These are phyloP conservation scores for Thera obeliscata DNA, from an alignment of 2,888 invertebrate genomes.

Conservation along the genomic window DNA sequence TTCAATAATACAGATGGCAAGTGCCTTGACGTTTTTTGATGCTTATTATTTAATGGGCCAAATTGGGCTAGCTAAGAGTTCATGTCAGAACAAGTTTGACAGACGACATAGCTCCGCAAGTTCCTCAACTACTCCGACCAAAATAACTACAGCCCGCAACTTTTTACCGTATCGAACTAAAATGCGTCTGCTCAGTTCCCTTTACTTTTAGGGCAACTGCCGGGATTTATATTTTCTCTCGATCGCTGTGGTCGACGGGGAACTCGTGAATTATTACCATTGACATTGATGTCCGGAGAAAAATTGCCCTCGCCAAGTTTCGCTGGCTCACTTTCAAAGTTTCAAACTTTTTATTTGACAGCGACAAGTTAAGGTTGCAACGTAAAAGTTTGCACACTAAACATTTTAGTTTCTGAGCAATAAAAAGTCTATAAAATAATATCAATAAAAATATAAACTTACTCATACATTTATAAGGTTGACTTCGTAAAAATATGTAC, in stretches of 20 bases:
- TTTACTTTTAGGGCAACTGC: slow-evolving; percentile 27
- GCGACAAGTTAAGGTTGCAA: slow-evolving; percentile 36
- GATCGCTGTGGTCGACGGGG: slow-evolving; percentile 38
- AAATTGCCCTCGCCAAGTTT: slow-evolving; percentile 67
- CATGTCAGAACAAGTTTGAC: background rate
- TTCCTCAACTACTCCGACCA: background rate
- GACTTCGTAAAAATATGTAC: slow-evolving; percentile 30
- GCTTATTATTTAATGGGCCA: background rate
- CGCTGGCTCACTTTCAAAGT: slow-evolving; percentile 55
- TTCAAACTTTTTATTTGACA: slow-evolving; percentile 48
- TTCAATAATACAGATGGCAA: no score
- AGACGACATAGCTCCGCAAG: background rate
- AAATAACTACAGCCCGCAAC: background rate
- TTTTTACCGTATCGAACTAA: slow-evolving; percentile 16
- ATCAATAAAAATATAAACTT: slow-evolving; percentile 1
- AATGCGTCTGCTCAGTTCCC: slow-evolving; percentile 6
- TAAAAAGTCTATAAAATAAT: background rate
- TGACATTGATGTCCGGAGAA: slow-evolving; percentile 71
- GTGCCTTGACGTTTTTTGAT: no score
- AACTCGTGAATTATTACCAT: slow-evolving; percentile 71
- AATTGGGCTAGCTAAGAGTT: no score
- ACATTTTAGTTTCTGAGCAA: background rate
- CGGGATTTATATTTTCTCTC: slow-evolving; percentile 25
- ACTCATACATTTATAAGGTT: background rate
- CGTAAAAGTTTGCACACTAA: slow-evolving; percentile 14